Base-by-base conservation (phyloP, 2,113 vertebrate species). In the Plecotus auritus region DNA sequence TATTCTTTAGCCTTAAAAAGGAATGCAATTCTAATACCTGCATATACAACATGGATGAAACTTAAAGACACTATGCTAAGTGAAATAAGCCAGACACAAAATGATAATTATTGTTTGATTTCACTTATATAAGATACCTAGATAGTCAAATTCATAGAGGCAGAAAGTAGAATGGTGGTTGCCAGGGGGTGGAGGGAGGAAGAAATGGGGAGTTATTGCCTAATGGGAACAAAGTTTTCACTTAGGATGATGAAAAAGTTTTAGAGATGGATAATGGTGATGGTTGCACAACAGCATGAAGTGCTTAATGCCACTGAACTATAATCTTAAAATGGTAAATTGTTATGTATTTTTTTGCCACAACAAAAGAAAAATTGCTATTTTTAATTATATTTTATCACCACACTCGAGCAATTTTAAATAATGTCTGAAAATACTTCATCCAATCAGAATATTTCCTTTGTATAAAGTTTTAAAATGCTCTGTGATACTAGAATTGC, bases 141-240 rank as follows among this genome's bases (percentile, higher is more conserved):
- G 56, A 59, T 23, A 59, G 56, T 59, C 56, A 59, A 59, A 59
- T 59, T 59, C 56, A 26, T 59, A 26, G 23, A 23, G 3, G 26
- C 23, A 67, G 32, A 70, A 61, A 64, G 28, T 7, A 35, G n/a
- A 77, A n/a, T 16, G 16, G 1, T 7, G 6, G 30, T 17, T 37
- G 9, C 10, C 5, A 28, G 37, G 12, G 18, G 22, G 28, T 59
- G 13, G 4, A 1, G 0, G 9, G 23, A 73, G 8, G 18, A 16
- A 59, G 2, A 40, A 26, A 56, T 11, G 26, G 49, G 42, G 9
- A 83, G 61, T 45, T 45, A 42, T 11, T 54, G 2, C 40, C 56
- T 81, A 61, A 54, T 54, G 78, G 10, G 28, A 32, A 22, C 16
- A 40, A 49, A 37, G 23, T 26, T 59, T 26, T 59, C 9, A 59